Evolutionary conservation across 2,113 vertebrate species (phyloP).

Genomic region (Cyanoramphus novaezelandiae): DNA sequence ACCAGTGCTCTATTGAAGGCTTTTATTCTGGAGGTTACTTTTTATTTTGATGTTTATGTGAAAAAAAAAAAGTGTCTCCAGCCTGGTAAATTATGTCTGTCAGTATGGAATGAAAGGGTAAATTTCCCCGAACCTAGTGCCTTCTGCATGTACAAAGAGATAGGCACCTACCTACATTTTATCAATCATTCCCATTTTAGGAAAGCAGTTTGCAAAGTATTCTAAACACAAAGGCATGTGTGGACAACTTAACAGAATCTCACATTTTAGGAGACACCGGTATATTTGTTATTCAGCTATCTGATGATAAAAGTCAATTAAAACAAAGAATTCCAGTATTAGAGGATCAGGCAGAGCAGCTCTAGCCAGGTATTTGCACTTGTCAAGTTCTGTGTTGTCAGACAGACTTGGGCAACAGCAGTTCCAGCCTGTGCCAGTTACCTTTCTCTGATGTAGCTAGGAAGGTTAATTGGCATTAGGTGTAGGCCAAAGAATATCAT

Average conservation of each 20-base stretch:
- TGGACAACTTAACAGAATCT: neutral
- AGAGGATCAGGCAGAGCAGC: neutral
- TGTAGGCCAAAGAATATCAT: neutral
- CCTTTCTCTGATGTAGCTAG: neutral
- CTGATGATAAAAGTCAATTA: neutral
- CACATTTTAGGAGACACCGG: neutral
- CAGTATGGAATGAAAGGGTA: neutral
- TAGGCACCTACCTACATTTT: neutral
- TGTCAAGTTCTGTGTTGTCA: neutral
- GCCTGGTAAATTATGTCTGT: neutral
- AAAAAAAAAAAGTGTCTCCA: neutral
- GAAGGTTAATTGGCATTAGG: neutral
- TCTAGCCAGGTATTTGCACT: neutral
- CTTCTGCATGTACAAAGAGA: neutral
- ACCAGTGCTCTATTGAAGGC: neutral
- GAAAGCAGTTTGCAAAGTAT: neutral
- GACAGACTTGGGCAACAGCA: neutral
- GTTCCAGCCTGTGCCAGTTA: neutral
- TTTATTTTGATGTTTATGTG: neutral
- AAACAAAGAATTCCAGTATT: neutral
- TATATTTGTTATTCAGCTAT: neutral
- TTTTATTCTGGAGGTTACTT: neutral
- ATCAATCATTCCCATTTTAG: neutral
- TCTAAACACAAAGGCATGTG: neutral
- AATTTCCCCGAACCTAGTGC: neutral